Percentiles rank a stretch among this genome's conserved stretches.
Evolutionary conservation across 2,888 invertebrate genomes (phyloP).

Genomic region (Acleris cristana): DNA sequence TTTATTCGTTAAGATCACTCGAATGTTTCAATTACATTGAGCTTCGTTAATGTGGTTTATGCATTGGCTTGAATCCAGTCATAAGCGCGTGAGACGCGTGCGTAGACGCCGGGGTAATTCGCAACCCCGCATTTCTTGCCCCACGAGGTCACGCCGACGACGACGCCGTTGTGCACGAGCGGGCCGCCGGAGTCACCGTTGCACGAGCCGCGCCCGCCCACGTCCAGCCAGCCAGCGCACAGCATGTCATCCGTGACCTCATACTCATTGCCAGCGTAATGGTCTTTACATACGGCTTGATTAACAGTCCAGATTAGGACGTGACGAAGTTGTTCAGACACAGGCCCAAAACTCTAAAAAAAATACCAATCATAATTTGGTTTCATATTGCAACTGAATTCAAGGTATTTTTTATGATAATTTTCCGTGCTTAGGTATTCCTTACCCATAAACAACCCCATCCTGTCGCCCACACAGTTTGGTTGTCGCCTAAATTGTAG

Average conservation of each 20-base stretch:
- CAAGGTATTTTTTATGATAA: no score
- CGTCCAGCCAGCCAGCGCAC: constrained; percentile 42
- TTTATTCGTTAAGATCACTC: no score
- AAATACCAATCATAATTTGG: no score
- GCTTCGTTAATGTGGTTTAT: constrained; percentile 36
- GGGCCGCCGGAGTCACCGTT: constrained; percentile 59
- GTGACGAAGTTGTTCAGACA: constrained; percentile 51
- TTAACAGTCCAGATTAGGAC: constrained; percentile 55
- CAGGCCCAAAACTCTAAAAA: no score
- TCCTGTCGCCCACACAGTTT: constrained; percentile 49
- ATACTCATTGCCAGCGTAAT: constrained; percentile 42
- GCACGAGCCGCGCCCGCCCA: constrained; percentile 40
- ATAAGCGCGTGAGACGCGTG: constrained; percentile 50
- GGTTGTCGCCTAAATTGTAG: constrained; percentile 44
- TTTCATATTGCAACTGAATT: no score
- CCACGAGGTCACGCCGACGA: constrained; percentile 58
- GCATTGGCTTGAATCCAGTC: constrained; percentile 54
- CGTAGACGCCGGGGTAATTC: constrained; percentile 55
- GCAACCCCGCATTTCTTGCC: constrained; percentile 49
- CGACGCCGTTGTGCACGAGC: constrained; percentile 50
- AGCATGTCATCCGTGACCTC: no score
- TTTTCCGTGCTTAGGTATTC: no score
- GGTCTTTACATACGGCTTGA: constrained; percentile 46
- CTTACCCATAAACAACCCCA: constrained; percentile 52
- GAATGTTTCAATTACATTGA: no score